These are phyloP conservation scores for Polypedilum pembai DNA, from an alignment of 1,140 invertebrate species.

Conservation along the genomic window DNA sequence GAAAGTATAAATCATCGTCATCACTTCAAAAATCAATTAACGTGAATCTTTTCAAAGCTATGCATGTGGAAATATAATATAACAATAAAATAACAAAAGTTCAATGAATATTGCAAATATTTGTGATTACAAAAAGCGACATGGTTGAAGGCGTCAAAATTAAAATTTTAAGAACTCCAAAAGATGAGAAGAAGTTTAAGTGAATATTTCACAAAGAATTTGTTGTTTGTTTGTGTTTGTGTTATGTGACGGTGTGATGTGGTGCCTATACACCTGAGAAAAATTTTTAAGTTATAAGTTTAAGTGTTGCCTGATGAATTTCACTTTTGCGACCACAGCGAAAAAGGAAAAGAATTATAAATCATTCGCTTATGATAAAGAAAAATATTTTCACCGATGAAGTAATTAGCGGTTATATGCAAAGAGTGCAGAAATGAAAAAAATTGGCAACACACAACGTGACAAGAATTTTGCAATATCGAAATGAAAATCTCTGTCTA, in stretches of 20 bases:
- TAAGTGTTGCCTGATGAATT: background rate
- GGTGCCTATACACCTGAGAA: background rate
- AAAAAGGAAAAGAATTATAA: no score
- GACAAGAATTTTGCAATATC: no score
- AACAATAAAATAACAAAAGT: background rate
- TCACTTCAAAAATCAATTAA: background rate
- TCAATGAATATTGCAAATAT: no score
- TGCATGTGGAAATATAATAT: background rate
- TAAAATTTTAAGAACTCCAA: background rate
- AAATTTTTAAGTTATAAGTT: background rate
- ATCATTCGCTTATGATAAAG: no score
- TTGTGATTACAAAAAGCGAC: background rate
- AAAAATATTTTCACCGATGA: no score
- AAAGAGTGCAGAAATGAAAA: no score
- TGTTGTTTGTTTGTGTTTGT: background rate
- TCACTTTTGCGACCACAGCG: no score
- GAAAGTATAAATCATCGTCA: background rate
- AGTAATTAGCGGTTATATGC: no score
- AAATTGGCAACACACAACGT: no score
- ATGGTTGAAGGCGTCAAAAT: constrained; percentile 5
- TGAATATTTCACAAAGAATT: constrained; percentile 14
- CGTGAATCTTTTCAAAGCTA: background rate
- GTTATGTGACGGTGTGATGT: background rate
- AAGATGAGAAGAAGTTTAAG: background rate
- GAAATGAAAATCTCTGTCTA: no score